Conservation (phyloP, 2,113 vertebrate genomes). For the Phoxinus phoxinus region DNA sequence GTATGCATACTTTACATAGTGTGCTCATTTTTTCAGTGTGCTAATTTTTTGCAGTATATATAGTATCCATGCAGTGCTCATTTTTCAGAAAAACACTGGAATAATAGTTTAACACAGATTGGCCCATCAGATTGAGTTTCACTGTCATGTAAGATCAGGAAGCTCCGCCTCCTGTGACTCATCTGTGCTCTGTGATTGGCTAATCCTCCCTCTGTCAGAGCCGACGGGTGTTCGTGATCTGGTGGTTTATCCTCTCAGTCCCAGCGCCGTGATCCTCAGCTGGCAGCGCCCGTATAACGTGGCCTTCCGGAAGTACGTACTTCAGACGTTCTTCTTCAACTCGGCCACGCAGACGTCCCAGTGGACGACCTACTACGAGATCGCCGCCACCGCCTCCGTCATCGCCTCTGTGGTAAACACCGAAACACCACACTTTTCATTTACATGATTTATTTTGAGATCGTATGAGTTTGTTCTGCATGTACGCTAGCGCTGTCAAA, state of each 20-base stretch:
- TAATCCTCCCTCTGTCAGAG: constrained; percentile 72
- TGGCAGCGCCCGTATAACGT: constrained; percentile 92
- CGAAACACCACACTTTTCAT: too few relatives aligned
- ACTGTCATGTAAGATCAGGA: neutral
- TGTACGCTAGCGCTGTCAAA: too few relatives aligned
- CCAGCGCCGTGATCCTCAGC: constrained; percentile 88
- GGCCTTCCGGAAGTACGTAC: constrained; percentile 91
- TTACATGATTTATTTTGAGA: neutral
- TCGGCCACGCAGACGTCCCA: constrained; percentile 87
- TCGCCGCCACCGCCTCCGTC: constrained; percentile 87
- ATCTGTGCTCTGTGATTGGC: neutral
- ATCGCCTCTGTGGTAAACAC: constrained; percentile 88
- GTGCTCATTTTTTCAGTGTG: too few relatives aligned
- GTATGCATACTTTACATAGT: too few relatives aligned
- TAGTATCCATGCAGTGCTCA: too few relatives aligned
- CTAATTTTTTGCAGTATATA: too few relatives aligned
- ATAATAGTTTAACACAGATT: too few relatives aligned
- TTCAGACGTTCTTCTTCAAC: constrained; percentile 97
- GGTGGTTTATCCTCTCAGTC: constrained; percentile 88
- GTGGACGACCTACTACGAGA: constrained; percentile 98
- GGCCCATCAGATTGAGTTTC: too few relatives aligned
- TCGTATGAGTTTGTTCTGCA: neutral
- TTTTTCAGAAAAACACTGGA: too few relatives aligned
- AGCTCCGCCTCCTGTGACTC: neutral
- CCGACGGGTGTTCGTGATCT: constrained; percentile 91